These are phyloP conservation scores for Coturnix japonica DNA, from an alignment of 2,113 vertebrate genomes.

Conservation along the genomic window DNA sequence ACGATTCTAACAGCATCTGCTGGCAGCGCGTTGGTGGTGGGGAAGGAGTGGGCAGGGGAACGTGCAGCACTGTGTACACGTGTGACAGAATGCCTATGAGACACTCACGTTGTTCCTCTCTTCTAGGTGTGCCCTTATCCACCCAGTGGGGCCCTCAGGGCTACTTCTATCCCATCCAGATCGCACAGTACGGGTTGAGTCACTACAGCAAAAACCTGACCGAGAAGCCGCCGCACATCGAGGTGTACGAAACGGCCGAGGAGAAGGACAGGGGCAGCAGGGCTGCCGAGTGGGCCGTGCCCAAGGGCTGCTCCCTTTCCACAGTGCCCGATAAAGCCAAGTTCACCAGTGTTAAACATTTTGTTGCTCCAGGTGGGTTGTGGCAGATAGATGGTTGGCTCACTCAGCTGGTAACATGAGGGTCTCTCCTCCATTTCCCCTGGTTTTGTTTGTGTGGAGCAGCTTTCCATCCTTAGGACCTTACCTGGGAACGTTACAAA, in stretches of 20 bases:
- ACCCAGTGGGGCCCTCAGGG: constrained; percentile 99
- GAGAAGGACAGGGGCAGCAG: constrained; percentile 75
- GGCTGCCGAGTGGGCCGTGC: constrained; percentile 81
- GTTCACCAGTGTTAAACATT: constrained; percentile 87
- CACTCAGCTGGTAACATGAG: not conserved
- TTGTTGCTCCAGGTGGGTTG: constrained; percentile 87
- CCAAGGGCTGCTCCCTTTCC: constrained; percentile 87
- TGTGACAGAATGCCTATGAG: not conserved
- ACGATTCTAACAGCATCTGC: not conserved
- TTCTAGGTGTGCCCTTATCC: constrained; percentile 91
- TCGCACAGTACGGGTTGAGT: constrained; percentile 97
- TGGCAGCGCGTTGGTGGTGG: not conserved
- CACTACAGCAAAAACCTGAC: constrained; percentile 99
- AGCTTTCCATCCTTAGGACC: not conserved
- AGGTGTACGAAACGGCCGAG: constrained; percentile 90
- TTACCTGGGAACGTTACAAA: not conserved
- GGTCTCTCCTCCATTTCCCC: not conserved
- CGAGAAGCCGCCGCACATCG: constrained; percentile 88
- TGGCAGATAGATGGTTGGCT: fast-evolving
- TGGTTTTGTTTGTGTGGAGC: fast-evolving
- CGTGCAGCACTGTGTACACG: not conserved
- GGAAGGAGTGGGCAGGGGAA: not conserved
- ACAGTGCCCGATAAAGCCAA: constrained; percentile 83
- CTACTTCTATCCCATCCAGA: constrained; percentile 99
- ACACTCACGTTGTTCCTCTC: not conserved